Evolutionary conservation across 2,113 vertebrate species (phyloP), one percentile per base, ranked within the genome.

Genomic region (Ictalurus furcatus): DNA sequence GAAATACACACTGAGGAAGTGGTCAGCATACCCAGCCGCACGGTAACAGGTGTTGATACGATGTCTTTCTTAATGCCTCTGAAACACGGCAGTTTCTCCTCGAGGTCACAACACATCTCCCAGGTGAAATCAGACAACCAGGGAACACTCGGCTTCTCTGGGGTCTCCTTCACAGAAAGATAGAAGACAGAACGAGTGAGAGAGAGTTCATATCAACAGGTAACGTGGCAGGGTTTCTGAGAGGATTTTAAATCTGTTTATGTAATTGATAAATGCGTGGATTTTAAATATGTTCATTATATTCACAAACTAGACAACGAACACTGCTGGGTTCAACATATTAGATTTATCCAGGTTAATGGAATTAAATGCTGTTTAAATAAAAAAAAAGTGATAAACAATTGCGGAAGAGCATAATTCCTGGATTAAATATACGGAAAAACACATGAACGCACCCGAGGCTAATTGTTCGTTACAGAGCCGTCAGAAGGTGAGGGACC

Each of bases 31-130:
- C 96, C 96, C 88, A 97, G 90, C 74, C 87, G 71, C 88, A 97
- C 88, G 16, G 78, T 86, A 88, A 97, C 94, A 58, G 93, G 92
- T 16, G 90, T 93, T 37, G 85, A 91, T 88, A 94, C 73, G 65
- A 96, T 92, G 65, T 95, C 91, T 21, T 89, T 89, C 44, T 94
- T 93, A 85, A 97, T 94, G 90, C 93, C 95, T 54, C 92, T 92
- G 93, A 97, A 97, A 93, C 93, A 93, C 81, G 91, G 92, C 84
- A 97, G 91, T 0, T 65, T 90, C 84, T 96, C 91, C 86, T 96
- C 95, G 82, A 97, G 94, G 89, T 97, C 95, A 93, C 94, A 96
- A 88, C 95, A 97, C 0, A 94, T 93, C 73, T 94, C 93, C 96
- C 96, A 97, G 13, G 91, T 40, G 23, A 88, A 86, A 71, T 96